Evolutionary conservation across 2,113 vertebrate species (phyloP), one percentile per base, ranked within the genome.

Genomic region (Muscicapa adusta): DNA sequence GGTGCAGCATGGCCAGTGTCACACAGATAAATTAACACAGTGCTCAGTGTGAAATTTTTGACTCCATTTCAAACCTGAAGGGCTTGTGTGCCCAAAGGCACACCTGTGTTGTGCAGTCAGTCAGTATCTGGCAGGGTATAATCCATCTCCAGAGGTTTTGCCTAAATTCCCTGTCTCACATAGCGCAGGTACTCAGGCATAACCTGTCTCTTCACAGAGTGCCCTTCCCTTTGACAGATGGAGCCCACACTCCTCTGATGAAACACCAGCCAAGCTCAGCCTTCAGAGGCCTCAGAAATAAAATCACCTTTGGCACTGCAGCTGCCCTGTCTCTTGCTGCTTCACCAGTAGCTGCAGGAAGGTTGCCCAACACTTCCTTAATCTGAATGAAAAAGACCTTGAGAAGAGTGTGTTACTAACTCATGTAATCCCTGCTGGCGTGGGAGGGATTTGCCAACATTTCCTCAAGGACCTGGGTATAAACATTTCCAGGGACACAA

Each of bases 21-120:
- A 51, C 23, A 25, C 12, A 36, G 57, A 25, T 80, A 34, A 80
- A 23, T 47, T 47, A 23, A 22, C 45, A 45, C 43, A 45, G 7
- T 34, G 23, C 8, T 42, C 3, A 0, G 13, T 17, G 71, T 50
- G 57, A 24, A 38, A 5, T 38, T 47, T 75, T 57, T 1, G 0
- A 5, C 18, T 40, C 11, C 8, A 1, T 81, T 80, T 77, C 51
- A 54, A 38, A 56, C 26, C 23, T 33, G 60, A 58, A 53, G 16
- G 40, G 31, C 5, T 72, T 18, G 0, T 50, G 47, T 28, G 33
- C 33, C n/a, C 31, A 34, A 34, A 67, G 71, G 34, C 34, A 29
- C 3, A 6, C 8, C 19, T 47, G 0, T 18, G 38, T 54, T 89
- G 75, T 57, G 33, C 48, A 42, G n/a, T 19, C 14, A 8, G 1